Conservation (phyloP, 1,140 invertebrate genomes). For the Musca vetustissima region DNA sequence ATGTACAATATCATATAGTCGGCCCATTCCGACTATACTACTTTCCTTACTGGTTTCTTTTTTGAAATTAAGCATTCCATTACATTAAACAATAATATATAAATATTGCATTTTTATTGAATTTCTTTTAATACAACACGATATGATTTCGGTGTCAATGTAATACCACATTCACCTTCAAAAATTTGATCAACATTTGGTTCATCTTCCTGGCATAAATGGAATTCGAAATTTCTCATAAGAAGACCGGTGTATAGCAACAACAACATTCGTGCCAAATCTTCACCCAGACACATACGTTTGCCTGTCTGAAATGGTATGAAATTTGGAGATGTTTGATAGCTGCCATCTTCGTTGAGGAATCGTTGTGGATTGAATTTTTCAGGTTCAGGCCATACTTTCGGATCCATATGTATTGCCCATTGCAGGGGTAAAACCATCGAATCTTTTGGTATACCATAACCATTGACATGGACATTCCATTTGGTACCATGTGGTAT, state of each 20-base stretch:
- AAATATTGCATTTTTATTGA: conserved; percentile 8
- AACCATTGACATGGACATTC: conserved; percentile 65
- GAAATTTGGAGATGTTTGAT: conserved; percentile 69
- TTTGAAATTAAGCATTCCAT: too few relatives aligned
- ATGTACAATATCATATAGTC: too few relatives aligned
- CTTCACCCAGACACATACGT: conserved; percentile 83
- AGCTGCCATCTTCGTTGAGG: conserved; percentile 65
- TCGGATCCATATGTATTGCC: conserved; percentile 78
- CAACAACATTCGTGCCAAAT: conserved; percentile 75
- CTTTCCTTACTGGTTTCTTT: too few relatives aligned
- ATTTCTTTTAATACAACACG: background rate
- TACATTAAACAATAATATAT: conserved; percentile 1
- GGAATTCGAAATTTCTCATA: conserved; percentile 64
- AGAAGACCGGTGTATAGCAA: conserved; percentile 68
- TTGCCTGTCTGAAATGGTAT: conserved; percentile 87
- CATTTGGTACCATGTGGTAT: conserved; percentile 77
- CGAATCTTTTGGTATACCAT: conserved; percentile 61
- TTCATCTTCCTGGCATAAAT: conserved; percentile 37
- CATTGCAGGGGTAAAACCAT: conserved; percentile 80
- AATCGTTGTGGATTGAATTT: conserved; percentile 74
- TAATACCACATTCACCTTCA: conserved; percentile 70
- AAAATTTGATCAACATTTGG: conserved; percentile 51
- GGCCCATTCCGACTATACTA: too few relatives aligned
- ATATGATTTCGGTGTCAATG: conserved; percentile 63
- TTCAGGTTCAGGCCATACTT: conserved; percentile 72